A percentile compares a stretch with the other conserved stretches of the same genome.
phyloP scores from a whole-genome alignment of 2,888 invertebrate species.

The Callimorpha dominula region DNA sequence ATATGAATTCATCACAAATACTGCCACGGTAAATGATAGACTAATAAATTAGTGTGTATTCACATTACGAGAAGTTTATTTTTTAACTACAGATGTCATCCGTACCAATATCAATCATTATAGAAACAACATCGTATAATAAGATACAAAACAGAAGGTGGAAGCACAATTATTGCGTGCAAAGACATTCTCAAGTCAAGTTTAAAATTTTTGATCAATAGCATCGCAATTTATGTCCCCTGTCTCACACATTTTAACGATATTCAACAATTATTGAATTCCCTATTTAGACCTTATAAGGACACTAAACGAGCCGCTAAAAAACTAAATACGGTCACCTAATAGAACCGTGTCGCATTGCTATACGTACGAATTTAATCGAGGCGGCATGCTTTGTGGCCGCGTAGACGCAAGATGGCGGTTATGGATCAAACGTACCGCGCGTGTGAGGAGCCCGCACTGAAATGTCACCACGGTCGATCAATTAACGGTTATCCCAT shows the following conservation, averaged over 20 bases:
- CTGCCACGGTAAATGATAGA: no score
- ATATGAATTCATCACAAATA: no score
- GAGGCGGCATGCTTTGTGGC: conserved; percentile 76
- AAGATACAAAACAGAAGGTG: conserved; percentile 43
- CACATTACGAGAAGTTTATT: no score
- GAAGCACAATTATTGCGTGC: conserved; percentile 29
- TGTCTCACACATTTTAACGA: conserved; percentile 41
- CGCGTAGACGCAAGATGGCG: conserved; percentile 67
- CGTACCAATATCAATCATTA: conserved; percentile 1
- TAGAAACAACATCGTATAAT: conserved; percentile 27
- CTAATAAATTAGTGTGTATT: no score
- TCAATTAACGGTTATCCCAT: conserved; percentile 79
- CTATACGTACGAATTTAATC: conserved; percentile 84
- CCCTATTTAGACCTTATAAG: conserved; percentile 49
- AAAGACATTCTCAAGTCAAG: conserved; percentile 34
- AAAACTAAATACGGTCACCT: conserved; percentile 66
- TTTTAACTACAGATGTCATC: neutral
- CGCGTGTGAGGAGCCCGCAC: conserved; percentile 72
- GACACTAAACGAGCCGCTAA: conserved; percentile 47
- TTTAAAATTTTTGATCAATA: conserved; percentile 29
- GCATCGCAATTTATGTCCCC: conserved; percentile 19
- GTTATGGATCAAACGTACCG: conserved; percentile 75
- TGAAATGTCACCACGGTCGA: conserved; percentile 84
- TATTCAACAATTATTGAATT: conserved; percentile 46
- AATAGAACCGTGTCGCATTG: conserved; percentile 82